phyloP scores from a whole-genome alignment of 2,888 invertebrate species.

The Amiota minor region DNA sequence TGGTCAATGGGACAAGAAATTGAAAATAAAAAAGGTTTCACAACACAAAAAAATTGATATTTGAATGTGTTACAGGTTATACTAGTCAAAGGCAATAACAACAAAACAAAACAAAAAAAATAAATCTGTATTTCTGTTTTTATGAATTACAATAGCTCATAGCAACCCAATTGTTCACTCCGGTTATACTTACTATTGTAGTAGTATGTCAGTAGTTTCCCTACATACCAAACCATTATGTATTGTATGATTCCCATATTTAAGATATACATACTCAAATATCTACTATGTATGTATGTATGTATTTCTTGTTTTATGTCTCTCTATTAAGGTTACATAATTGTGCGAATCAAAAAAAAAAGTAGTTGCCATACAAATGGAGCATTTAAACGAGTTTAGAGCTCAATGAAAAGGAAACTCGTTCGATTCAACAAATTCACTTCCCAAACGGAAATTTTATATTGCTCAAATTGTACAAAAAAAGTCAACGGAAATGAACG shows the following conservation, averaged over 20 bases:
- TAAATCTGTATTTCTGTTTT: too few species aligned
- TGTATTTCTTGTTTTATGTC: not conserved
- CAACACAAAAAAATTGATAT: not conserved
- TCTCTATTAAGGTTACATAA: not conserved
- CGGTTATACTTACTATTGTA: too few species aligned
- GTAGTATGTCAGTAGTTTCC: too few species aligned
- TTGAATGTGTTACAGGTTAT: not conserved
- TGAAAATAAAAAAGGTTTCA: not conserved
- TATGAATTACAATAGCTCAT: too few species aligned
- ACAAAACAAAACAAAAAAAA: not conserved
- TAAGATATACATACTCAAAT: too few species aligned
- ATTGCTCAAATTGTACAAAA: conserved; percentile 15
- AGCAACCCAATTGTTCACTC: too few species aligned
- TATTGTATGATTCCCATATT: too few species aligned
- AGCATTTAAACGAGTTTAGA: not conserved
- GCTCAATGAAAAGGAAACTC: conserved; percentile 3
- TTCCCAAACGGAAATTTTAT: conserved; percentile 22
- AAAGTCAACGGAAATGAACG: conserved; percentile 12
- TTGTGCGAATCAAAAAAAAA: not conserved
- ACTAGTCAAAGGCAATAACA: not conserved
- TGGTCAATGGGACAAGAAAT: not conserved
- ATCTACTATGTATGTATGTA: not conserved
- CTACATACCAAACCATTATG: too few species aligned
- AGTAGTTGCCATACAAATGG: not conserved
- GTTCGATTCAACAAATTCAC: not conserved